Conservation (phyloP, 2,113 vertebrate genomes). For the Hypomesus transpacificus region DNA sequence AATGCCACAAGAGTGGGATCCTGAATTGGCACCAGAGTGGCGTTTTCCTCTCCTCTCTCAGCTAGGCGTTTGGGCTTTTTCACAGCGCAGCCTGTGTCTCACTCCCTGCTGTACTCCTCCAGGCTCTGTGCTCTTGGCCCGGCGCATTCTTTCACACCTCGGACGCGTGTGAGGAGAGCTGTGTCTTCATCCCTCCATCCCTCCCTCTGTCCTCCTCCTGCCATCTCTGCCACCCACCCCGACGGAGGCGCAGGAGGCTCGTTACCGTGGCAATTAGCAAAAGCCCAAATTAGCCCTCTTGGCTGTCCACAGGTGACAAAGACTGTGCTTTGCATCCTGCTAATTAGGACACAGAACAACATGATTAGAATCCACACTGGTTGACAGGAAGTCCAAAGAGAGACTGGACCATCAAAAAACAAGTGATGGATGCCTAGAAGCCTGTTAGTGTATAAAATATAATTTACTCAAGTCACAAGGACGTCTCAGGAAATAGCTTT, state of each 20-base stretch:
- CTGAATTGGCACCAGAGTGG: background rate
- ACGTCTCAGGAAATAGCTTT: background rate
- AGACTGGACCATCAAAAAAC: slow-evolving; percentile 3
- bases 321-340: slow-evolving; percentile 70
- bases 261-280: slow-evolving; percentile 80
- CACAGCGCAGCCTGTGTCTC: slow-evolving; percentile 71
- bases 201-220: slow-evolving; percentile 50
- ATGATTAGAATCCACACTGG: slow-evolving; percentile 64
- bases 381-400: slow-evolving; percentile 48
- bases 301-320: slow-evolving; percentile 78
- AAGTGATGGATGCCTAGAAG: background rate
- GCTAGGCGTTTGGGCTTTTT: slow-evolving; percentile 58
- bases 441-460: slow-evolving; percentile 1
- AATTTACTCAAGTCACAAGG: background rate
- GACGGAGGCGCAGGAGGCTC: slow-evolving; percentile 72
- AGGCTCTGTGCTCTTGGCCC: slow-evolving; percentile 72
- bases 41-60: background rate
- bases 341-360: slow-evolving; percentile 76
- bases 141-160: slow-evolving; percentile 74
- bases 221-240: slow-evolving; percentile 66
- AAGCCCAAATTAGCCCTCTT: slow-evolving; percentile 77
- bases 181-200: slow-evolving; percentile 69
- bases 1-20: no score
- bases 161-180: slow-evolving; percentile 70
- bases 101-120: slow-evolving; percentile 72